Base-by-base conservation (phyloP, 1,140 invertebrate species). In the Liolophura sinensis region DNA sequence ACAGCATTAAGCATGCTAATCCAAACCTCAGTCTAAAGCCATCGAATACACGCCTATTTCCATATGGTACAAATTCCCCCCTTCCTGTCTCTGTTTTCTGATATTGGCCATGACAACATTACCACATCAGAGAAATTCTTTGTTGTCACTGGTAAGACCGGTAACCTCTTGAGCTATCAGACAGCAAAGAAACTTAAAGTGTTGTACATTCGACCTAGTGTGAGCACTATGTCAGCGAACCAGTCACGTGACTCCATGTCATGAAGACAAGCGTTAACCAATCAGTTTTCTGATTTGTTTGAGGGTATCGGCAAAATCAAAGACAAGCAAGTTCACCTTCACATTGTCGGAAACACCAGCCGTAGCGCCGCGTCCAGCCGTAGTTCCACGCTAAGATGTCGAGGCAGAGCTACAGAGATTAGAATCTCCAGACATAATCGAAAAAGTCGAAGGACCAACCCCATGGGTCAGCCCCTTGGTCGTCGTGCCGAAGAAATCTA, bases 381-480 rank as follows among this genome's bases (percentile, higher is more conserved):
- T 61, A 73, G 54, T 1, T 69, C 16, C 27, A 56, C 15, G 68
- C 15, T 67, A 71, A 48, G 62, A 69, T 64, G 60, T 73, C 48
- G 62, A 68, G 49, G 22, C 40, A 15, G 68, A 70, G 60, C 46
- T 74, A 7, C 40, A 66, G 50, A 40, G 65, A 63, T 58, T 75
- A 15, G 65, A 75, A 62, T 22, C 64, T 5, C 56, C 62, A 12
- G 74, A 78, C 55, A 65, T 80, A 25, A 77, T 80, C 56, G 78
- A 80, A 52, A 67, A 68, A 20, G 74, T 75, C 24, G 60, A 65
- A 24, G 76, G 73, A 15, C 76, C 76, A 15, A 80, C 77, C n/a
- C 74, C 74, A 20, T 78, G 73, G 79, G 74, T 78, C 4, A 74
- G 69, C 15, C 71, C 74, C 0, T 64, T 79, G 11, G 76, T 79